Evolutionary conservation across 37 sponge, comb jelly and placozoan species (phyloP).

Genomic region (Aphrocallistes beatrix): DNA sequence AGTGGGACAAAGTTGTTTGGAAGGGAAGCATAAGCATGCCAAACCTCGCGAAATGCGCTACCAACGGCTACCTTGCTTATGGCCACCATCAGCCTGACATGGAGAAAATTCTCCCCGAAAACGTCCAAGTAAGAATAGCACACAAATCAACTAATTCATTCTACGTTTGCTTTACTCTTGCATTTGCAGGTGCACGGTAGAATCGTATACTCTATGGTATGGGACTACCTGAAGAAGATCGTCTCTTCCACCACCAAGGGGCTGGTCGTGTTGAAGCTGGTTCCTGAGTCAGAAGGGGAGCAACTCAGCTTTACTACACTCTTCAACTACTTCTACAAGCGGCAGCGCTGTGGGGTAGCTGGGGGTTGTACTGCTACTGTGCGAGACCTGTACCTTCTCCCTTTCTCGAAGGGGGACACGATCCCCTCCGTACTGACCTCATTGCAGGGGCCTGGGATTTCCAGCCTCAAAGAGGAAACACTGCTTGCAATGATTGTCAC

Average conservation of each 20-base stretch:
- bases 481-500: constrained; percentile 1
- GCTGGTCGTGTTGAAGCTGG: neutral
- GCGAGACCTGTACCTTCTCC: neutral
- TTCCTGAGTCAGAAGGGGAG: neutral
- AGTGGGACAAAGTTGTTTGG: neutral
- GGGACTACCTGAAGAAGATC: constrained; percentile 15
- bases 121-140: neutral
- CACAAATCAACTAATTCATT: neutral
- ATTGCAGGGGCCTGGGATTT: neutral
- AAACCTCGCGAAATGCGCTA: neutral
- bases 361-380: constrained; percentile 1
- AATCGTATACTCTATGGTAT: neutral
- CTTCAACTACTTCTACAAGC: constrained; percentile 5
- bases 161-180: neutral
- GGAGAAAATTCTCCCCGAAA: neutral
- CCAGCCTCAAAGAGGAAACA: neutral
- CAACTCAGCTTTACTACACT: neutral
- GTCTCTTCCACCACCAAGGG: neutral
- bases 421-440: neutral
- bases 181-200: neutral
- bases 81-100: neutral
- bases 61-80: neutral
- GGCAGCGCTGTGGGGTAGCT: neutral
- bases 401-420: neutral
- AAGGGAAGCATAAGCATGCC: neutral